These are phyloP conservation scores for Portunus trituberculatus DNA, from an alignment of 1,140 invertebrate genomes.

Conservation along the genomic window DNA sequence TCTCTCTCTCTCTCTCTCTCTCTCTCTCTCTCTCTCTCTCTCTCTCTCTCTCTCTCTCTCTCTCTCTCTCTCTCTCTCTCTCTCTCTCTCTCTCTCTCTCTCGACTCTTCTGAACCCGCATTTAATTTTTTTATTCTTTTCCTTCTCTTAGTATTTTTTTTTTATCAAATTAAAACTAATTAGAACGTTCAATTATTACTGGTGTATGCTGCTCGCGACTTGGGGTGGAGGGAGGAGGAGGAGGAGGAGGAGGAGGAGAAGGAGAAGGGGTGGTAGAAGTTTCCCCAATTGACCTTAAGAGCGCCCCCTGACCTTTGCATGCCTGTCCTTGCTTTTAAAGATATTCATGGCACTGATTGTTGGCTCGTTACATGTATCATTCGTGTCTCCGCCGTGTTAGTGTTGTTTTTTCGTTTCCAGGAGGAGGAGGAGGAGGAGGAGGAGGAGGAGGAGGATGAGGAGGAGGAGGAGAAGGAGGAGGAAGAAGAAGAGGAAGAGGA, in stretches of 20 bases:
- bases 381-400: background rate
- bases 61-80: no score
- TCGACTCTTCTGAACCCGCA: background rate
- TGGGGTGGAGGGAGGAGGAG: no score
- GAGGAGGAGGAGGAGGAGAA: no score
- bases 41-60: no score
- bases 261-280: background rate
- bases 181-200: background rate
- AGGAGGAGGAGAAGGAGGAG: no score
- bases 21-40: no score
- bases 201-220: no score
- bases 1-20: no score
- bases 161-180: background rate
- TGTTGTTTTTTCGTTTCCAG: background rate
- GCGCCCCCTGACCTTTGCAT: background rate
- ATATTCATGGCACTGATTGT: background rate
- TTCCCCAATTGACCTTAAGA: background rate
- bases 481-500: no score
- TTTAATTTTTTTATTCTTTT: background rate
- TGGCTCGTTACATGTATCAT: background rate
- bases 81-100: no score
- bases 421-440: background rate
- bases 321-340: background rate
- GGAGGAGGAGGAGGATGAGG: no score
- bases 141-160: background rate